Base-by-base conservation (phyloP, 23 tunicate species). In the Clavelina lepadiformis region DNA sequence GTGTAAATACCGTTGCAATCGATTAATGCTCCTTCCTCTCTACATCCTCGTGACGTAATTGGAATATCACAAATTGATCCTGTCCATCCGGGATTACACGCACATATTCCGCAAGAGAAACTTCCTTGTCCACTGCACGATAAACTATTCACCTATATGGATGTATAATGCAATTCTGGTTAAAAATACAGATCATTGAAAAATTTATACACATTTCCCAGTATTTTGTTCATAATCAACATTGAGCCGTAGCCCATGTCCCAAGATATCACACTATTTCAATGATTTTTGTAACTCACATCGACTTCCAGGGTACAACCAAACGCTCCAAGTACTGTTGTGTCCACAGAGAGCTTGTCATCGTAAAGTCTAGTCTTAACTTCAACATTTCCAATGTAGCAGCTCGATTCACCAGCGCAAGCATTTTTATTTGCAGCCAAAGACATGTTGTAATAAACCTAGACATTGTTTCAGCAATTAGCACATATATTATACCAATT, bases 41-140 rank as follows among this genome's bases (percentile, higher is more conserved):
- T n/a, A n/a, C n/a, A n/a, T 0, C 33, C 62, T 34, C 36, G n/a
- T n/a, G n/a, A n/a, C n/a, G n/a, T n/a, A n/a, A n/a, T 45, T 0
- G 62, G 66, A 2, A 54, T 71, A 28, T 51, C 58, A 45, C 97
- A 89, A 2, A 57, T 30, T 6, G 68, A 58, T 6, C 97, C 97
- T 5, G 75, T 69, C 82, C 79, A 89, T 33, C 74, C 76, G 28
- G 83, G 51, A 23, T 28, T 19, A 46, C 99, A 94, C 18, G 45
- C 28, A 44, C 99, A 94, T 18, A 94, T 86, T 28, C 99, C 99
- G 73, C 99, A 94, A 24, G 87, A 75, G 52, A 74, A 94, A 51
- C 75, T 69, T 36, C 99, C 99, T 34, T 82, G 51, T 49, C 84
- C 81, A 33, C 33, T 51, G 52, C 99, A 94, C 3, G 33, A 63